Conservation (phyloP, 2,888 invertebrate genomes). For the Octonoba sinensis region DNA sequence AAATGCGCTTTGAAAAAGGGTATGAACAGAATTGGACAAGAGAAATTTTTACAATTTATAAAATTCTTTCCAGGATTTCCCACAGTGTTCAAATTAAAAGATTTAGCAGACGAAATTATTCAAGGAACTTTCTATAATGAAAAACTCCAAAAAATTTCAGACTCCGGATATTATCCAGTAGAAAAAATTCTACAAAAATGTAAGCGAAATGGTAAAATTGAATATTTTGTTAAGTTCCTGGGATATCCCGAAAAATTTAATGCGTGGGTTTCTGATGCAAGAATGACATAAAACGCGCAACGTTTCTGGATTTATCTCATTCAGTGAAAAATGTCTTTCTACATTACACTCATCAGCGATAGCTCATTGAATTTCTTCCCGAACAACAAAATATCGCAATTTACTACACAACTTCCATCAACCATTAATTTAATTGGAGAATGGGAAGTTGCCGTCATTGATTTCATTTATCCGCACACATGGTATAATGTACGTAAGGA, state of each 20-base stretch:
- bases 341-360: constrained; percentile 66
- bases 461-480: constrained; percentile 65
- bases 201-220: background rate
- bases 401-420: constrained; percentile 67
- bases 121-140: constrained; percentile 30
- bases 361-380: constrained; percentile 67
- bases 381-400: constrained; percentile 67
- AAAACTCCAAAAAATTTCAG: constrained; percentile 31
- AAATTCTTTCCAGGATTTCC: background rate
- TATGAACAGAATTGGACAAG: constrained; percentile 49
- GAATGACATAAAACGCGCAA: constrained; percentile 24
- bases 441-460: constrained; percentile 66
- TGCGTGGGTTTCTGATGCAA: constrained; percentile 14
- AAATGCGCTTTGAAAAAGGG: constrained; percentile 49
- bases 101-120: constrained; percentile 22
- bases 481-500: constrained; percentile 18
- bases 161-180: constrained; percentile 27
- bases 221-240: constrained; percentile 43
- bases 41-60: constrained; percentile 41
- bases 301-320: too few relatives aligned
- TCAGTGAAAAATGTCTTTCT: constrained; percentile 41
- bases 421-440: constrained; percentile 64
- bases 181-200: constrained; percentile 41
- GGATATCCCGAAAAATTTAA: constrained; percentile 44
- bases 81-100: constrained; percentile 26